Conservation (phyloP, 1,140 invertebrate species). For the Ridgeia piscesae region DNA sequence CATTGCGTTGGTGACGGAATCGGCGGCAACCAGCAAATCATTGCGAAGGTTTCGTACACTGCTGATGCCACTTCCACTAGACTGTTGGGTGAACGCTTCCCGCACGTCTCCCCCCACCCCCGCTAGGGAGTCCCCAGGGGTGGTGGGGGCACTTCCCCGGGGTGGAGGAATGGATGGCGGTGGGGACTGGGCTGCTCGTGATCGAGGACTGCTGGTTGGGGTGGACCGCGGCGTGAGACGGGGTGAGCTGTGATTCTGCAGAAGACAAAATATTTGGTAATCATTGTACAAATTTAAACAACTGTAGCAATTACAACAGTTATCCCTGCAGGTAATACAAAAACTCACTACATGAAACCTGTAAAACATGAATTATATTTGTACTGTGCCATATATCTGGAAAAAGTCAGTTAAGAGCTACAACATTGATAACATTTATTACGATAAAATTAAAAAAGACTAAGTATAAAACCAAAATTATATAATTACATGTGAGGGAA, state of each 20-base stretch:
- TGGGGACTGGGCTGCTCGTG: conserved; percentile 52
- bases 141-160: conserved; percentile 36
- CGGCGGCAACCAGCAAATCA: conserved; percentile 86
- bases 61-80: conserved; percentile 57
- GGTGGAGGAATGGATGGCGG: conserved; percentile 58
- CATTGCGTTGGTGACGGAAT: conserved; percentile 95
- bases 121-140: conserved; percentile 47
- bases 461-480: too few species aligned
- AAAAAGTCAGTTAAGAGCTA: too few species aligned
- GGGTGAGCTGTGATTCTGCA: conserved; percentile 71
- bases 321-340: background rate
- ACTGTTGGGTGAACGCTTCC: conserved; percentile 42
- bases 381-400: too few species aligned
- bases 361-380: background rate
- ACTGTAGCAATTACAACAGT: too few species aligned
- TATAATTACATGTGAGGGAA: too few species aligned
- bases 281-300: background rate
- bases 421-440: too few species aligned
- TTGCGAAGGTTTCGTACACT: conserved; percentile 58
- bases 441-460: too few species aligned
- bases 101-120: conserved; percentile 61
- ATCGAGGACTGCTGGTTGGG: conserved; percentile 87
- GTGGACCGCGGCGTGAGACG: conserved; percentile 81
- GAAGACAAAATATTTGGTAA: background rate
- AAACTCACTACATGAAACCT: background rate